Base-by-base conservation (phyloP, 2,797 vertebrate genomes). In the Rhinoraja longicauda region DNA sequence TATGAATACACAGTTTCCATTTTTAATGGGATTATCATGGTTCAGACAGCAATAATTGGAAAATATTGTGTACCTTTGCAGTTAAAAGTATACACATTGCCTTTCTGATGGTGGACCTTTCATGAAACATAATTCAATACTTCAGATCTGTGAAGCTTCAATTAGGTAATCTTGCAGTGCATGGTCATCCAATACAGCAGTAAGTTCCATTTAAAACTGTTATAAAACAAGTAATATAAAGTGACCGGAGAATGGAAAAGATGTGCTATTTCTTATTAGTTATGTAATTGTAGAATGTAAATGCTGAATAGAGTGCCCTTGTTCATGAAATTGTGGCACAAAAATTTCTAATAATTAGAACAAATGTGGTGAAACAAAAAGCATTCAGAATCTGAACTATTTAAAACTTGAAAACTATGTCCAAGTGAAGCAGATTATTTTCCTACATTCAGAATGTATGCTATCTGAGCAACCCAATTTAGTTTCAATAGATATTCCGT, bases 81-180 rank as follows among this genome's bases (percentile, higher is more conserved):
- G 24, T 84, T 29, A 62, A 57, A 64, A 57, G 81, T 17, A 1
- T 62, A 29, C n/a, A 53, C 12, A n/a, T 13, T 10, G 29, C 57
- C 12, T 86, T 86, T 29, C 2, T 15, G 82, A 21, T 57, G 21
- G 17, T 82, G 62, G 10, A 29, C 10, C 1, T 62, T 86, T 62
- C n/a, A 29, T 59, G 57, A 86, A 86, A 13, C 82, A 86, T 29
- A 59, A 86, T 62, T 59, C 21, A 86, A 86, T 62, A 15, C 13
- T 86, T 86, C 59, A n/a, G 57, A 86, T 15, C 82, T 86, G 82
- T n/a, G 57, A 82, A 82, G 57, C 57, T 86, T 86, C 29, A 86
- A 4, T 59, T 84, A 59, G 81, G 5, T 24, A 53, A 26, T 59
- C n/a, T 17, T 86, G 82, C 82, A 32, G 57, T 13, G 8, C 12